Conservation (phyloP, 2,113 vertebrate species). For the Heterotis niloticus region DNA sequence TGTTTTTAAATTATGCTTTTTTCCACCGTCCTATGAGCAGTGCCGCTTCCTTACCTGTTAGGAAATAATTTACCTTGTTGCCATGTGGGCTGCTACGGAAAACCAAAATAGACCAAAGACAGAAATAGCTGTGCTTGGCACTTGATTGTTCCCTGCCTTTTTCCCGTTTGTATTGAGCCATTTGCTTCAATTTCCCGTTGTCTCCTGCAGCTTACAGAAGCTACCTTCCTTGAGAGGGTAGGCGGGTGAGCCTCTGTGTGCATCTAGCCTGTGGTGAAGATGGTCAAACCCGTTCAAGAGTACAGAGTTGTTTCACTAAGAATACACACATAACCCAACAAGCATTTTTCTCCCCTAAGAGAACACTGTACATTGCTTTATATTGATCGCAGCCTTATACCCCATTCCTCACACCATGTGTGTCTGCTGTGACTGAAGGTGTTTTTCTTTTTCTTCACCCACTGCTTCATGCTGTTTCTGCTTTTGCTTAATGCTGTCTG, state of each 20-base stretch:
- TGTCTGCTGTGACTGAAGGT: slow-evolving; percentile 6
- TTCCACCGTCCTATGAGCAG: not conserved
- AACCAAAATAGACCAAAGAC: not conserved
- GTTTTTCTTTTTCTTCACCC: not conserved
- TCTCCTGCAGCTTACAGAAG: not conserved
- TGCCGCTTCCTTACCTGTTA: not conserved
- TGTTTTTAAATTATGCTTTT: not conserved
- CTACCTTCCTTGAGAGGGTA: not conserved
- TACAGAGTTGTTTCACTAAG: too few species aligned
- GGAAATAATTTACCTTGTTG: not conserved
- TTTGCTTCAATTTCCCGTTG: slow-evolving; percentile 8
- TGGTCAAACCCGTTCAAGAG: too few species aligned
- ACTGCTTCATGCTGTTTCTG: not conserved
- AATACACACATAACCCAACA: slow-evolving; percentile 23
- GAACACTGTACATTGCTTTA: slow-evolving; percentile 15
- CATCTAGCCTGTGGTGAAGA: too few species aligned
- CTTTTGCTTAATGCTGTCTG: not conserved
- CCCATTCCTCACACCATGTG: not conserved
- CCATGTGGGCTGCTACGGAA: not conserved
- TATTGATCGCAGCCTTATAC: too few species aligned
- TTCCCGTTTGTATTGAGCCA: not conserved
- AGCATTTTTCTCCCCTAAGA: slow-evolving; percentile 45
- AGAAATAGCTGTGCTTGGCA: not conserved
- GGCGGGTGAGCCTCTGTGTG: not conserved
- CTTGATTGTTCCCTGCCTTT: not conserved